Evolutionary conservation across 2,888 invertebrate species (phyloP).

Genomic region (Smittia sp.): DNA sequence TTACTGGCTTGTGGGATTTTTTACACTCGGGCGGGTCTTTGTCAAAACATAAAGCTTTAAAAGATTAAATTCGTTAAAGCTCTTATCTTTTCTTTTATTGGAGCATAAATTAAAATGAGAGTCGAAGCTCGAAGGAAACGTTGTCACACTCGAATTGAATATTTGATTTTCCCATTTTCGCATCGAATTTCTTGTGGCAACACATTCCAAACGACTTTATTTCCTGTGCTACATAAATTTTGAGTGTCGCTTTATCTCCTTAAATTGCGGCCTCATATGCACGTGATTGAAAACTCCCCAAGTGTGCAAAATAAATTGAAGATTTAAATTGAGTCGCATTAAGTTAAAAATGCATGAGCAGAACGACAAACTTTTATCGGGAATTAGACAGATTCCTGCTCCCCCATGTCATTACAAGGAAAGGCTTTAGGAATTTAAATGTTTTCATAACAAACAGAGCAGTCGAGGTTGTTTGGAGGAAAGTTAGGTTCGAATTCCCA

Average conservation of each 20-base stretch:
- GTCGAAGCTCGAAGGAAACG: not conserved
- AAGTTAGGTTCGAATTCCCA: not conserved
- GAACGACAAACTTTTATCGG: too few species aligned
- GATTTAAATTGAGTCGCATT: conserved; percentile 12
- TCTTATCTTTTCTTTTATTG: too few species aligned
- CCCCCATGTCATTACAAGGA: not conserved
- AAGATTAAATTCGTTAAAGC: too few species aligned
- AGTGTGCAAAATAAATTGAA: not conserved
- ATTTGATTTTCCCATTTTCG: conserved; percentile 17
- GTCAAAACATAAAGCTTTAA: too few species aligned
- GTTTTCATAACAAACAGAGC: not conserved
- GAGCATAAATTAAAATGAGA: too few species aligned
- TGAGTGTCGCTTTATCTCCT: not conserved
- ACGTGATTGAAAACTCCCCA: not conserved
- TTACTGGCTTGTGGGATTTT: not conserved
- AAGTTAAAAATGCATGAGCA: conserved; percentile 13
- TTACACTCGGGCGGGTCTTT: not conserved
- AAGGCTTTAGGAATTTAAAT: conserved; percentile 2
- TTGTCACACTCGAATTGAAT: not conserved
- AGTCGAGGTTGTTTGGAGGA: not conserved
- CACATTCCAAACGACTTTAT: conserved; percentile 6
- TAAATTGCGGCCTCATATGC: not conserved
- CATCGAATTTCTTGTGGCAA: not conserved
- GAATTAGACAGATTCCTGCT: not conserved
- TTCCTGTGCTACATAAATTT: conserved; percentile 1